Conservation (phyloP, 2,113 vertebrate genomes). For the Esox niger region DNA sequence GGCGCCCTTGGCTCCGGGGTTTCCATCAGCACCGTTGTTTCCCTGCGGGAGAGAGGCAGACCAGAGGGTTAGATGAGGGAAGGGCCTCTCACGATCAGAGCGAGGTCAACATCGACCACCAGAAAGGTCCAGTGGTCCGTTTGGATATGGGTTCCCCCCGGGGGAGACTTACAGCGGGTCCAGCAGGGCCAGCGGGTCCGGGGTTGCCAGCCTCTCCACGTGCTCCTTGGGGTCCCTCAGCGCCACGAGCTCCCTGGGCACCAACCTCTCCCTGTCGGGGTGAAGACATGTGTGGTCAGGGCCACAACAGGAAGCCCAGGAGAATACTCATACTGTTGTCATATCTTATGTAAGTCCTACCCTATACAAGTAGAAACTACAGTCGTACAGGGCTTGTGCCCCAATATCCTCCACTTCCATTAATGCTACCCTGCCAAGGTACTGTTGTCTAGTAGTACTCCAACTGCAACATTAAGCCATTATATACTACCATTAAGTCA, state of each 20-base stretch:
- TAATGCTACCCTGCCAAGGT: too few species aligned
- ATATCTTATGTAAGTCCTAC: too few species aligned
- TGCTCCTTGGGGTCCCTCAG: slow-evolving; percentile 88
- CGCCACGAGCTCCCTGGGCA: slow-evolving; percentile 86
- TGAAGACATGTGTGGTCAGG: slow-evolving; percentile 31
- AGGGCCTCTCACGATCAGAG: neutral
- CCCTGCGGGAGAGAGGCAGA: slow-evolving; percentile 70
- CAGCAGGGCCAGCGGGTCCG: slow-evolving; percentile 90
- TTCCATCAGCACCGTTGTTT: slow-evolving; percentile 89
- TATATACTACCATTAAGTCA: too few species aligned
- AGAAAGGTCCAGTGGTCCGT: neutral
- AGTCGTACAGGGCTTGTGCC: too few species aligned
- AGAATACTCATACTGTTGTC: too few species aligned
- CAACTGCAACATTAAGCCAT: too few species aligned
- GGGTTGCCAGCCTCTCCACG: slow-evolving; percentile 92
- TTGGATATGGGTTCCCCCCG: neutral
- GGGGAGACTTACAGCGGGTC: slow-evolving; percentile 82
- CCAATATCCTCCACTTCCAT: too few species aligned
- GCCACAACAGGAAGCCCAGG: neutral
- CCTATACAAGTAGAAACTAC: too few species aligned
- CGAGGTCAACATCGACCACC: neutral
- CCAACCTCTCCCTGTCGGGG: slow-evolving; percentile 86
- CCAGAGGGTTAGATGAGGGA: neutral
- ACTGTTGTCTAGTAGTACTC: too few species aligned
- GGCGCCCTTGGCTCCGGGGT: slow-evolving; percentile 86